phyloP scores from a whole-genome alignment of 2,113 vertebrate genomes.

The Chionodraco myersi region DNA sequence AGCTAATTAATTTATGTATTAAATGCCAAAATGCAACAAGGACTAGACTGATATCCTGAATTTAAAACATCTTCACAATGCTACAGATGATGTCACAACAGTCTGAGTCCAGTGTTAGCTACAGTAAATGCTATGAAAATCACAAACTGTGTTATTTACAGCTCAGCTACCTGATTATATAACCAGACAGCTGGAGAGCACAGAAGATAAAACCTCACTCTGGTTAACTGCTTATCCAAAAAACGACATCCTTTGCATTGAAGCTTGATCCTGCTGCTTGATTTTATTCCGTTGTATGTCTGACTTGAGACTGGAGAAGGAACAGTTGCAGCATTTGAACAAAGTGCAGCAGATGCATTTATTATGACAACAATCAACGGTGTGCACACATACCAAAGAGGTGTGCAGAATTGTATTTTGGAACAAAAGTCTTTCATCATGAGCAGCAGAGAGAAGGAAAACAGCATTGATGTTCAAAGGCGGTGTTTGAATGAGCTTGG shows the following conservation, averaged over 20 bases:
- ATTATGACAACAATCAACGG: conserved; percentile 36
- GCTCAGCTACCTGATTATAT: conserved; percentile 12
- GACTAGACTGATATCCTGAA: background rate
- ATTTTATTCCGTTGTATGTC: conserved; percentile 13
- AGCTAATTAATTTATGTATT: background rate
- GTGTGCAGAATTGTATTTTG: conserved; percentile 8
- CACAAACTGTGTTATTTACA: conserved; percentile 12
- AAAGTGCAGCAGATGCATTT: conserved; percentile 30
- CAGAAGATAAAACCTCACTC: conserved; percentile 20
- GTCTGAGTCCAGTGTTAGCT: background rate
- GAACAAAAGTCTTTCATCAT: conserved; percentile 9
- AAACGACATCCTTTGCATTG: conserved; percentile 13
- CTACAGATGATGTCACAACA: background rate
- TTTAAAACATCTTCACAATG: background rate
- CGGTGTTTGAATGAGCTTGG: conserved; percentile 30
- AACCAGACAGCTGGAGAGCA: conserved; percentile 21
- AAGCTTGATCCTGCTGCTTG: background rate
- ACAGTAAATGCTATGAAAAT: background rate
- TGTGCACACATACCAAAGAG: background rate
- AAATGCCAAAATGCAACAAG: background rate
- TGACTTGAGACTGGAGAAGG: background rate
- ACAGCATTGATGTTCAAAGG: conserved; percentile 45
- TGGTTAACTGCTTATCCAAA: conserved; percentile 23
- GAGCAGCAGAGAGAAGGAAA: background rate
- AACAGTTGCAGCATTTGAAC: conserved; percentile 12